Base-by-base conservation (phyloP, 2,797 vertebrate genomes). In the Tolypeutes matacus region DNA sequence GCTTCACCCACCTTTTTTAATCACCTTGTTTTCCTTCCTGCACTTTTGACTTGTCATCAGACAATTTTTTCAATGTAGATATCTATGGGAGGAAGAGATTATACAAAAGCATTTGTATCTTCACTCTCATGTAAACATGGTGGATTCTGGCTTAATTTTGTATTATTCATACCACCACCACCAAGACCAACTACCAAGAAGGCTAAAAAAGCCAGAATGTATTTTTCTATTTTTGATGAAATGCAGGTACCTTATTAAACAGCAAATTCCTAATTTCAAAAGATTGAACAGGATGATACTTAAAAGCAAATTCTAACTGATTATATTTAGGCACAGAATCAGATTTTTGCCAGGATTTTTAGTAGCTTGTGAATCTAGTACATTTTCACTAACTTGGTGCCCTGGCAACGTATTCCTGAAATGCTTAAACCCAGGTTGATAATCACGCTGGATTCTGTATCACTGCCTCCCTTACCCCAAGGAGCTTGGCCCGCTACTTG, bases 381-480 rank as follows among this genome's bases (percentile, higher is more conserved):
- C 42, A 85, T 56, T 65, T 83, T 91, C 64, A 76, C 76, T 70
- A 58, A 81, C 60, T 56, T n/a, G 3, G 23, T 91, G 77, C 31
- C 34, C 27, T 82, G 91, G 69, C 69, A 89, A 78, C 21, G 17
- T 36, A 88, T 94, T 94, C 95, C 73, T 88, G 88, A 83, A 95
- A 86, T 67, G 67, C 81, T 93, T 93, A 83, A 94, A 82, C 58
- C 60, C n/a, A 5, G 46, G 36, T 73, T 80, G 85, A 58, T 78
- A 39, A 39, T 94, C 46, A 39, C 20, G 15, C 31, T 81, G 31
- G 29, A 72, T 36, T 85, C 42, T 7, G 31, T 85, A 76, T 94
- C 72, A 67, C 51, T 78, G 67, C 88, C 82, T 95, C 18, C 70
- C 78, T 97, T 85, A 88, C 75, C 60, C 92, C 82, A 42, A 97